These are phyloP conservation scores for Listronotus oregonensis DNA, from an alignment of 1,140 invertebrate species.

Conservation along the genomic window DNA sequence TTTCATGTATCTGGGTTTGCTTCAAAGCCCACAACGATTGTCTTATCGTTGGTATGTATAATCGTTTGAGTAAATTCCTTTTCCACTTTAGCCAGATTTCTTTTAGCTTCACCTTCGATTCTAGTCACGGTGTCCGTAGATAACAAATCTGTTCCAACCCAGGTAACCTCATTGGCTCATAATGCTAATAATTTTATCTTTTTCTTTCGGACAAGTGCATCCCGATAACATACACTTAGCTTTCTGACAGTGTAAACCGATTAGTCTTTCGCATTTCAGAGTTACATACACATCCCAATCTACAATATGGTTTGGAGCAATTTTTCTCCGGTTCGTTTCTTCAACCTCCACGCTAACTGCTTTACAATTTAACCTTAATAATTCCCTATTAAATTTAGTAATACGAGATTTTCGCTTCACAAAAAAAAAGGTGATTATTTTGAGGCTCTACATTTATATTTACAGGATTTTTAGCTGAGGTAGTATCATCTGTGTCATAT, in stretches of 20 bases:
- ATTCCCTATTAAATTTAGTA: constrained; percentile 49
- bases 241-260: constrained; percentile 55
- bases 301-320: constrained; percentile 55
- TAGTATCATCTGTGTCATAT: constrained; percentile 43
- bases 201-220: constrained; percentile 53
- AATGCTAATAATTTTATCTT: constrained; percentile 14
- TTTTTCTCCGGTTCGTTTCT: constrained; percentile 34
- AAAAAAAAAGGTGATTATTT: constrained; percentile 23
- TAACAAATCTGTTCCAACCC: constrained; percentile 40
- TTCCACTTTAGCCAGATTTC: constrained; percentile 55
- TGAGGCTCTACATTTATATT: constrained; percentile 12
- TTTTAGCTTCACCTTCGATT: constrained; percentile 54
- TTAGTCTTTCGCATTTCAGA: constrained; percentile 43
- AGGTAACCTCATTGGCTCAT: constrained; percentile 22
- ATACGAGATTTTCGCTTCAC: constrained; percentile 34
- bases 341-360: constrained; percentile 53
- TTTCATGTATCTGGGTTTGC: constrained; percentile 49
- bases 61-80: constrained; percentile 57
- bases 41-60: constrained; percentile 55
- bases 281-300: constrained; percentile 59
- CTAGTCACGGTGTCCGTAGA: constrained; percentile 49
- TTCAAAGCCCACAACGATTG: constrained; percentile 53
- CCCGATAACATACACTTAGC: constrained; percentile 58
- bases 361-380: constrained; percentile 55
- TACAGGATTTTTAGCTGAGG: constrained; percentile 13